phyloP scores from a whole-genome alignment of 2,797 vertebrate genomes.

The Taenioides sp. region DNA sequence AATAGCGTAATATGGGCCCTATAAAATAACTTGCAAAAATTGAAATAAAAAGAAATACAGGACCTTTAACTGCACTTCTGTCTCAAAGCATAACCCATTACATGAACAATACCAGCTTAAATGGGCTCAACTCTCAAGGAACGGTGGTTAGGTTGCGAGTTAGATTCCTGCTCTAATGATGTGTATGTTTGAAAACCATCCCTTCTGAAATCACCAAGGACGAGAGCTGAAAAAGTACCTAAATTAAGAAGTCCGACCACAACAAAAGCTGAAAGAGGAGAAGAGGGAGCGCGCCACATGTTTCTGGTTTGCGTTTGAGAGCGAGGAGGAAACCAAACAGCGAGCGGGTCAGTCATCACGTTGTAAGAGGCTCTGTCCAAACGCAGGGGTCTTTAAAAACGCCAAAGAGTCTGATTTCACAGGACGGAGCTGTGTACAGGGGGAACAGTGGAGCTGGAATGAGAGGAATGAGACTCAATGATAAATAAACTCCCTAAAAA shows the following conservation, averaged over 20 bases:
- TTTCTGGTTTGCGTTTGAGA: constrained; percentile 67
- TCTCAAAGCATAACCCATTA: constrained; percentile 33
- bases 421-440: constrained; percentile 48
- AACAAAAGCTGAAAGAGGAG: constrained; percentile 74
- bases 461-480: background rate
- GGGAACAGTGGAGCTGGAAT: constrained; percentile 4
- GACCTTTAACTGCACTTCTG: constrained; percentile 5
- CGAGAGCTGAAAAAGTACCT: constrained; percentile 44
- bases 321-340: constrained; percentile 51
- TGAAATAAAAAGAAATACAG: background rate
- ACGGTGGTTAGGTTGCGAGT: constrained; percentile 53
- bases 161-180: constrained; percentile 58
- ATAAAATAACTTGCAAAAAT: too few species aligned
- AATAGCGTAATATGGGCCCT: too few species aligned
- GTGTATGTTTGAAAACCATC: constrained; percentile 69
- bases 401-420: constrained; percentile 67
- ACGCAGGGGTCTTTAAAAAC: constrained; percentile 65
- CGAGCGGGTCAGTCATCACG: constrained; percentile 65
- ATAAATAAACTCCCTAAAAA: background rate
- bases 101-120: constrained; percentile 41
- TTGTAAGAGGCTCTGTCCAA: constrained; percentile 68
- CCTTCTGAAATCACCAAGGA: constrained; percentile 59
- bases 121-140: constrained; percentile 42
- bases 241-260: constrained; percentile 69
- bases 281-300: constrained; percentile 66